A percentile compares a stretch with the other conserved stretches of the same genome.
Evolutionary conservation across 2,113 vertebrate genomes (phyloP).

Genomic region (Alaudala cheleensis): DNA sequence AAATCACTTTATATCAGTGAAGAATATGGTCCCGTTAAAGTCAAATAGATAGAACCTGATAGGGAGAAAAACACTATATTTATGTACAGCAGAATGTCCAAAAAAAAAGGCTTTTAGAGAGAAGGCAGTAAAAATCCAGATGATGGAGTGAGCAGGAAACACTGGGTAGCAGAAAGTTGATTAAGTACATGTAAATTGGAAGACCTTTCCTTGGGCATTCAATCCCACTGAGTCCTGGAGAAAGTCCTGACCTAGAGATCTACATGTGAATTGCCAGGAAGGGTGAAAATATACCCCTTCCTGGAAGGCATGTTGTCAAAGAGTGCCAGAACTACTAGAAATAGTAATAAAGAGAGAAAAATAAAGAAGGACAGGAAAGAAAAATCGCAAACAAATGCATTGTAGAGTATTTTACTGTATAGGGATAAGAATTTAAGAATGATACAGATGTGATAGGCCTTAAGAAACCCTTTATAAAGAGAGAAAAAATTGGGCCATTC

Average conservation of each 20-base stretch:
- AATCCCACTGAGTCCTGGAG: background rate
- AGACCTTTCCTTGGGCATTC: background rate
- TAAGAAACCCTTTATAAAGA: background rate
- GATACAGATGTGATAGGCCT: background rate
- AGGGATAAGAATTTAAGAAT: background rate
- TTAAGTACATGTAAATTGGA: background rate
- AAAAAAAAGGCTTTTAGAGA: background rate
- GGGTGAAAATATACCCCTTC: background rate
- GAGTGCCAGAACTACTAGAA: background rate
- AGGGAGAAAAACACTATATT: background rate
- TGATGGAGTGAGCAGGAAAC: background rate
- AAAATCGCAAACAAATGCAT: rapidly evolving
- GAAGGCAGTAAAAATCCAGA: background rate
- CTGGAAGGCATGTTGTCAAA: background rate
- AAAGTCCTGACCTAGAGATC: background rate
- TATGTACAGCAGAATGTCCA: background rate
- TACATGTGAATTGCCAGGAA: background rate
- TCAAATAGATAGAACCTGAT: background rate
- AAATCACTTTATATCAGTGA: background rate
- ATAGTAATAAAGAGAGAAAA: background rate
- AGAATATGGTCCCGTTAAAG: background rate
- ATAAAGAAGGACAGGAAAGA: background rate
- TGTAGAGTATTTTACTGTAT: background rate
- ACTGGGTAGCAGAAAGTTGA: background rate
- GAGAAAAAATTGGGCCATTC: rapidly evolving